Evolutionary conservation across 64 coral and sea anemone species (phyloP), one percentile per base, ranked within the genome.

Genomic region (Astreopora myriophthalma): DNA sequence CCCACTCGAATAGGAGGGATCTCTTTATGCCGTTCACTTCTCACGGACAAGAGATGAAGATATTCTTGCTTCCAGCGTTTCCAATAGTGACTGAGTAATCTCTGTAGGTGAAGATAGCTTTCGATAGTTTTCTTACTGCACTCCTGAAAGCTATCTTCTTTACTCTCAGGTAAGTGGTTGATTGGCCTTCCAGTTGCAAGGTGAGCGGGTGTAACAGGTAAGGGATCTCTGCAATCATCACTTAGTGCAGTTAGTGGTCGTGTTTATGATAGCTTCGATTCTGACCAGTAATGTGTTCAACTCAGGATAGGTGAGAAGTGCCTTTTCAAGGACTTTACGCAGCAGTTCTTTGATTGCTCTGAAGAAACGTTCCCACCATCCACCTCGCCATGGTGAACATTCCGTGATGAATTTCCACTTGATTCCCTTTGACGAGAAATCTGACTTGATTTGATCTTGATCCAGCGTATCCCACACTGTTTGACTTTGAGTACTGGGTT

Each of bases 341-440:
- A 88, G 30, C 9, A 58, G 71, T 88, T 28, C 86, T 42, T 88
- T 88, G 6, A 88, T 34, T 8, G 35, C 26, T 25, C 86, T 34
- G 25, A 20, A 52, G 1, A 87, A 36, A 73, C 69, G n/a, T 87
- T 87, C 85, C 85, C 69, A 87, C 6, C 48, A 46, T 31, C 66
- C 85, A 73, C 85, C 85, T 20, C 85, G 0, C 23, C 48, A 44
- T 60, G n/a, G 40, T 3, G 67, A 25, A 74, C 71, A 26, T 34
- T 88, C 71, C 5, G 86, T 88, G 33, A 88, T 75, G 31, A 88
- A 88, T 34, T 88, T 88, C 70, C 86, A 88, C 16, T 8, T 61
- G 1, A 88, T 67, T 1, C 36, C 51, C 34, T 68, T 23, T 27
- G 6, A 66, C n/a, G n/a, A n/a, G n/a, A n/a, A n/a, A n/a, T n/a